Percentiles rank a stretch among this genome's conserved stretches.
Conservation (phyloP, 2,113 vertebrate genomes). For the Anoplopoma fimbria region DNA sequence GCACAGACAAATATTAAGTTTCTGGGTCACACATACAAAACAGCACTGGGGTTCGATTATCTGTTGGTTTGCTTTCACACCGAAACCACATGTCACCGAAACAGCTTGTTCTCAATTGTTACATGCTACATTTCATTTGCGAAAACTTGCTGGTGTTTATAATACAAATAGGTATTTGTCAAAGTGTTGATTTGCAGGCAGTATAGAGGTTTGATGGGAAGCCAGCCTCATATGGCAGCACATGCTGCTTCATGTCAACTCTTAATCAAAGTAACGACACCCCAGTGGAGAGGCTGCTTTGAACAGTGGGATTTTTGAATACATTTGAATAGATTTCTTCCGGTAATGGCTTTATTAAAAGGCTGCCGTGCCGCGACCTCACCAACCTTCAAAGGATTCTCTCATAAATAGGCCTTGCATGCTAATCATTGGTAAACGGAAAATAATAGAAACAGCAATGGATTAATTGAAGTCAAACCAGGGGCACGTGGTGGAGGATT, state of each 20-base stretch:
- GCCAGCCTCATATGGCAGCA: slow-evolving; percentile 12
- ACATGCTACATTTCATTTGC: slow-evolving; percentile 5
- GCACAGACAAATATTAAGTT: not conserved
- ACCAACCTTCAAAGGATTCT: slow-evolving; percentile 41
- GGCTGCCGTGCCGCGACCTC: slow-evolving; percentile 11
- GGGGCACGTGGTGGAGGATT: slow-evolving; percentile 3
- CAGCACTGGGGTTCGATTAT: not conserved
- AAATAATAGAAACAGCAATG: slow-evolving; percentile 27
- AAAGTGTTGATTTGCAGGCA: slow-evolving; percentile 15
- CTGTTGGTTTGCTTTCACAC: not conserved
- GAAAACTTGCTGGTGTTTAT: slow-evolving; percentile 3
- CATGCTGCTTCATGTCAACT: slow-evolving; percentile 19
- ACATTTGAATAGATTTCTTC: slow-evolving; percentile 59
- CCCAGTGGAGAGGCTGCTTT: slow-evolving; percentile 19
- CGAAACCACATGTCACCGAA: slow-evolving; percentile 3
- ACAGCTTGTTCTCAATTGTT: not conserved
- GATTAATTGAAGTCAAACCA: slow-evolving; percentile 3
- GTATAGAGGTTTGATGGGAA: slow-evolving; percentile 10
- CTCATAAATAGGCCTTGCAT: slow-evolving; percentile 4
- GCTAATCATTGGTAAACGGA: slow-evolving; percentile 29
- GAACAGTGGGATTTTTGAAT: slow-evolving; percentile 44
- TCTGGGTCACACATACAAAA: not conserved
- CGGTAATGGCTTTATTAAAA: slow-evolving; percentile 38
- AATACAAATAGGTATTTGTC: slow-evolving; percentile 25
- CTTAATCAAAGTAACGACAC: slow-evolving; percentile 7